These are phyloP conservation scores for Genyomyrus donnyi DNA, from an alignment of 2,113 vertebrate species.

Conservation along the genomic window DNA sequence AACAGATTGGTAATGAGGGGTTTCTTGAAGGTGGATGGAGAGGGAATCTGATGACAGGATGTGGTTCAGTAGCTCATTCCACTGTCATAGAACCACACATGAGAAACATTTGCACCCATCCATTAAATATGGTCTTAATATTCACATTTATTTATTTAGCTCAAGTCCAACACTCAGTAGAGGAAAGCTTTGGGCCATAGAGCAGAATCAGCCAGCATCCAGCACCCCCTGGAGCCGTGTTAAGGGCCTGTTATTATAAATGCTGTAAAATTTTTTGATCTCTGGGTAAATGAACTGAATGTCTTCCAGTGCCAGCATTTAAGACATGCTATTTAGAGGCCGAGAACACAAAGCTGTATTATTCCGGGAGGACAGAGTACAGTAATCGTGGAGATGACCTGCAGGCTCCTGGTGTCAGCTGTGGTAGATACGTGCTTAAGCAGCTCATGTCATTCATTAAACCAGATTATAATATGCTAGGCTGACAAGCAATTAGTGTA, in stretches of 20 bases:
- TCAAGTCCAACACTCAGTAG: neutral
- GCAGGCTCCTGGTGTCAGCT: neutral
- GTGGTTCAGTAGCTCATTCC: neutral
- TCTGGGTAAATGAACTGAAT: too few species aligned
- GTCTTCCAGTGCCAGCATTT: too few species aligned
- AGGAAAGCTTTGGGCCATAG: neutral
- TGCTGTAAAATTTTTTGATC: neutral
- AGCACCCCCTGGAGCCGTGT: neutral
- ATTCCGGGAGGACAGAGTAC: neutral
- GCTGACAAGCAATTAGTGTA: neutral
- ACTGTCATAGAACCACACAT: neutral
- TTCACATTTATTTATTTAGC: neutral
- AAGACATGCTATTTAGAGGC: neutral
- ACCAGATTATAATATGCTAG: neutral
- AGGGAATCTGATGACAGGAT: neutral
- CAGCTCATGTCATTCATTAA: neutral
- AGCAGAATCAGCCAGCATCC: neutral
- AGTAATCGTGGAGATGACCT: neutral
- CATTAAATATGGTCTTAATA: neutral
- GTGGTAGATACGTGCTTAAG: neutral
- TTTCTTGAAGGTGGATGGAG: neutral
- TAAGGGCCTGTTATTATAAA: neutral
- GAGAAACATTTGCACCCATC: neutral
- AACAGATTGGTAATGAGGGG: neutral
- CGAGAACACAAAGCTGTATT: neutral